Conservation (phyloP, 2,888 invertebrate genomes). For the Megalurothrips usitatus region DNA sequence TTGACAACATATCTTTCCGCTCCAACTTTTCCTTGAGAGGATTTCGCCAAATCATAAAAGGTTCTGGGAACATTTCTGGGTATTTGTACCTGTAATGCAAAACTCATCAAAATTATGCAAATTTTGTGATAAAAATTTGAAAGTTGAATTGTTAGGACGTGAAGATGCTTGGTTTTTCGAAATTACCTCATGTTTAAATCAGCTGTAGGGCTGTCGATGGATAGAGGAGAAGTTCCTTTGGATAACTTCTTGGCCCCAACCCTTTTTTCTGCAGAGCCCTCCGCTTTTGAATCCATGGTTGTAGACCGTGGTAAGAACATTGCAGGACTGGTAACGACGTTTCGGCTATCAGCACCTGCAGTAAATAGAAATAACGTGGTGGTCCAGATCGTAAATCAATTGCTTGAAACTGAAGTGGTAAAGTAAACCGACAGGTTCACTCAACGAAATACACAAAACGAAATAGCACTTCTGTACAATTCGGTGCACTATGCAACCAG, state of each 20-base stretch:
- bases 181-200: background rate
- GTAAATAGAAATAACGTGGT: background rate
- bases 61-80: constrained; percentile 90
- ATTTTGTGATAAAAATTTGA: background rate
- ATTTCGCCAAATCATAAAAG: constrained; percentile 73
- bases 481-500: no score
- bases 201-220: background rate
- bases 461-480: background rate
- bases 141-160: background rate
- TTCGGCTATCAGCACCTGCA: background rate
- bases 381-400: background rate
- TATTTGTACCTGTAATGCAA: constrained; percentile 58
- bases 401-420: no score
- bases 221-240: background rate
- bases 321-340: background rate
- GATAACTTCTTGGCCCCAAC: background rate
- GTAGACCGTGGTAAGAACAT: background rate
- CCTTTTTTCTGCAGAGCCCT: background rate
- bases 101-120: background rate
- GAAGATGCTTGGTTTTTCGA: background rate
- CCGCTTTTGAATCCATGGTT: background rate
- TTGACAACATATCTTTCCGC: constrained; percentile 83
- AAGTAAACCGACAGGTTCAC: background rate
- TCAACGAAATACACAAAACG: background rate
- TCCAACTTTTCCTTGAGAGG: constrained; percentile 80